Conservation (phyloP, 2,113 vertebrate genomes). For the Phocoena sinus region DNA sequence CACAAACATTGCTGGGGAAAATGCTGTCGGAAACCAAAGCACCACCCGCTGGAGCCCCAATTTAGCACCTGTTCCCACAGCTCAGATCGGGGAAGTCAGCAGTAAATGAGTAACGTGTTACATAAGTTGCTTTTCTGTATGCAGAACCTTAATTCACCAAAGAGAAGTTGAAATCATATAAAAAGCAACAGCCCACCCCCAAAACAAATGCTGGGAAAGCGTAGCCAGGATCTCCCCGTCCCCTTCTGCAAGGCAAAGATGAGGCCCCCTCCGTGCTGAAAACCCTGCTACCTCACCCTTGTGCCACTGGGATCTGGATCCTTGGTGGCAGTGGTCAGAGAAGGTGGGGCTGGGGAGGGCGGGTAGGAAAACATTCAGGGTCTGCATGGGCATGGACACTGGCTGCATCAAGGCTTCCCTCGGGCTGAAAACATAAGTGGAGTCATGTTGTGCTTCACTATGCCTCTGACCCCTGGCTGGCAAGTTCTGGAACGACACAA, state of each 20-base stretch:
- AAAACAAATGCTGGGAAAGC: slow-evolving; percentile 25
- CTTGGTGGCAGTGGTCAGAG: too few species aligned
- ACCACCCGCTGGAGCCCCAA: neutral
- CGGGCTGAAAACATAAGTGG: neutral
- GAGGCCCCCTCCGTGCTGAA: neutral
- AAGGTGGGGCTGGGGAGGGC: accelerated
- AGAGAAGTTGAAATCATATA: slow-evolving; percentile 25
- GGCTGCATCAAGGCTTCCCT: neutral
- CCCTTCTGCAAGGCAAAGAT: neutral
- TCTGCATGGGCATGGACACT: neutral
- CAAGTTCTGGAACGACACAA: neutral
- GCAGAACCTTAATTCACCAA: slow-evolving; percentile 31
- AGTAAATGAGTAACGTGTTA: slow-evolving; percentile 52
- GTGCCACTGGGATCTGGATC: neutral
- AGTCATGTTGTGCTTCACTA: neutral
- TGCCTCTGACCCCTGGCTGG: neutral
- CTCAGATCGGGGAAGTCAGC: slow-evolving; percentile 42
- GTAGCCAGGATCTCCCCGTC: neutral
- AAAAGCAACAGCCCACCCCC: slow-evolving; percentile 57
- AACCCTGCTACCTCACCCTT: accelerated
- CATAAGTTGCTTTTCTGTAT: slow-evolving; percentile 60
- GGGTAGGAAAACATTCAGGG: neutral
- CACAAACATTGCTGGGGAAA: neutral
- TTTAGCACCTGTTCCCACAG: slow-evolving; percentile 50
- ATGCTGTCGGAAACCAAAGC: neutral